Conservation (phyloP, 2,888 invertebrate genomes). For the Polyommatus iphigenia region DNA sequence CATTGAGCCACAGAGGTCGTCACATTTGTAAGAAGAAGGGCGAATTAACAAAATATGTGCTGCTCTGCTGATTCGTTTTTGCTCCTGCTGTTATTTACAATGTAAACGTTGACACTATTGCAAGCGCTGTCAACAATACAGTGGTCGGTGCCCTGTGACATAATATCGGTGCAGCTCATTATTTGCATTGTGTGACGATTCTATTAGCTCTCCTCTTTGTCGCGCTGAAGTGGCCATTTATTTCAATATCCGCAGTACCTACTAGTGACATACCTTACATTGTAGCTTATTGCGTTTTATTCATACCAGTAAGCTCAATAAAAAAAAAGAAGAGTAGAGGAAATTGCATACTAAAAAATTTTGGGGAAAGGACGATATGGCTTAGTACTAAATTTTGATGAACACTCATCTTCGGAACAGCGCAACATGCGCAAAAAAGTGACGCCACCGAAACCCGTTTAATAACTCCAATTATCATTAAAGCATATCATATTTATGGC, state of each 20-base stretch:
- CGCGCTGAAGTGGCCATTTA: constrained; percentile 8
- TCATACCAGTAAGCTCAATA: background rate
- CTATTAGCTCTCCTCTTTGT: constrained; percentile 7
- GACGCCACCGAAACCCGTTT: background rate
- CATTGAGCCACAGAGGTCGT: too few species aligned
- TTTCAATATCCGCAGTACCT: background rate
- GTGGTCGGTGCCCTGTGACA: constrained; percentile 13
- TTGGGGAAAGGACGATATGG: background rate
- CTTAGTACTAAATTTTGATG: background rate
- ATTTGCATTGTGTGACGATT: constrained; percentile 13
- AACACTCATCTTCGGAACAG: background rate
- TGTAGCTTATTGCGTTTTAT: too few species aligned
- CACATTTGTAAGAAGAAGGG: too few species aligned
- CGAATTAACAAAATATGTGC: background rate
- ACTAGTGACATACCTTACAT: background rate
- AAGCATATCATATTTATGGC: constrained; percentile 9
- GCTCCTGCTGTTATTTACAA: too few species aligned
- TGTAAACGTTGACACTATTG: background rate
- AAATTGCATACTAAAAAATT: background rate
- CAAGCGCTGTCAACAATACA: background rate
- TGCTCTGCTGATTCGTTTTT: background rate
- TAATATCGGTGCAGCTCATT: background rate
- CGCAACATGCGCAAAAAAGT: background rate
- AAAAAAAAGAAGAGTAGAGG: background rate
- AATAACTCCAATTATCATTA: constrained; percentile 14